phyloP scores from a whole-genome alignment of 2,113 vertebrate species.

The Dicaeum eximium region DNA sequence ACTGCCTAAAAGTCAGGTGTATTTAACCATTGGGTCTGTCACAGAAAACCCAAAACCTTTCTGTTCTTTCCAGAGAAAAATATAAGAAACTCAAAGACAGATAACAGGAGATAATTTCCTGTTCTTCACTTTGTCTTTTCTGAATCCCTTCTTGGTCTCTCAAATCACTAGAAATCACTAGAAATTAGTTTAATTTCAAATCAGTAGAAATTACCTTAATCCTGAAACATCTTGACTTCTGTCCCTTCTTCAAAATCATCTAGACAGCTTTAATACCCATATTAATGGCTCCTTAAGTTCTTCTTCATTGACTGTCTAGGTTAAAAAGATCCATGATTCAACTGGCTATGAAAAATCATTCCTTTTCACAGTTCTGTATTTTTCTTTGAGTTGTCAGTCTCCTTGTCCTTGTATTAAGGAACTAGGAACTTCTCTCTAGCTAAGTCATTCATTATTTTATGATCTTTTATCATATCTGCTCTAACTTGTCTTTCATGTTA shows the following conservation, averaged over 20 bases:
- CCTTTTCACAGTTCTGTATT: neutral
- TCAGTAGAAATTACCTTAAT: neutral
- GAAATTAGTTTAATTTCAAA: neutral
- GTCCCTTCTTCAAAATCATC: neutral
- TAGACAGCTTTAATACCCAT: neutral
- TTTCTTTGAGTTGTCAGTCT: neutral
- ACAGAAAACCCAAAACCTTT: neutral
- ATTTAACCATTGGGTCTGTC: neutral
- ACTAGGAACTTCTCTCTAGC: neutral
- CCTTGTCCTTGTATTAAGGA: neutral
- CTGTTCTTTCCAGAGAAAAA: neutral
- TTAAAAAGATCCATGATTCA: neutral
- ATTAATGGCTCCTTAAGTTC: neutral
- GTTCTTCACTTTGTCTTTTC: neutral
- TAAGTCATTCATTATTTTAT: neutral
- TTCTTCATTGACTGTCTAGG: neutral
- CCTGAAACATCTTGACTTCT: neutral
- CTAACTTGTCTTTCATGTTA: neutral
- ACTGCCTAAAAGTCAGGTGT: neutral
- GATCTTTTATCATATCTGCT: neutral
- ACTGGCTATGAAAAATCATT: neutral
- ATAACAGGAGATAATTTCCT: neutral
- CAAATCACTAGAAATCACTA: neutral
- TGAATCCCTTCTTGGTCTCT: neutral
- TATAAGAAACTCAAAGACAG: neutral